A percentile compares a stretch with the other conserved stretches of the same genome.
Evolutionary conservation across 64 coral and sea anemone genomes (phyloP).

Genomic region (Cladopsammia gracilis): DNA sequence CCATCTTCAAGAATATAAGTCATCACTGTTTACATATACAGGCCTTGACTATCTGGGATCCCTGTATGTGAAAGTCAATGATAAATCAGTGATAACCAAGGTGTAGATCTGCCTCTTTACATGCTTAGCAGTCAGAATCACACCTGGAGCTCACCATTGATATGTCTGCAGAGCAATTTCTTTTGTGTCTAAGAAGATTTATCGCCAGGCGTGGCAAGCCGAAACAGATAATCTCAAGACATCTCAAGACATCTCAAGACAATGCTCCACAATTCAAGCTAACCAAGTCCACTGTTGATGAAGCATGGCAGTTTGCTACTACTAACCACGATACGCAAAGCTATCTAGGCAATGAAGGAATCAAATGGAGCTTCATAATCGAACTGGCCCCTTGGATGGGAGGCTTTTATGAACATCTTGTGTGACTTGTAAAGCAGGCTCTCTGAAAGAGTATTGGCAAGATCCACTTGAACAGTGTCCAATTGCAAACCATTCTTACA

Average conservation of each 20-base stretch:
- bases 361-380: conserved; percentile 51
- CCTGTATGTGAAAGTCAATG: conserved; percentile 28
- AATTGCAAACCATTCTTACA: conserved; percentile 44
- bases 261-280: conserved; percentile 61
- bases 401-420: conserved; percentile 43
- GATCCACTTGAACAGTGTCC: not conserved
- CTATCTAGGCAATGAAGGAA: conserved; percentile 36
- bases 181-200: conserved; percentile 72
- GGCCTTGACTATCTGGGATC: conserved; percentile 59
- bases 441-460: conserved; percentile 44
- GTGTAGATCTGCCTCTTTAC: conserved; percentile 72
- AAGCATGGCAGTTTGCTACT: conserved; percentile 42
- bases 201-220: conserved; percentile 41
- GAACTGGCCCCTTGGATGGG: conserved; percentile 42
- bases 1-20: conserved; percentile 56
- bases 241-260: too few relatives aligned
- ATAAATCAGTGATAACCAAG: conserved; percentile 12
- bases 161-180: conserved; percentile 53
- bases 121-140: conserved; percentile 49
- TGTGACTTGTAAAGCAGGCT: conserved; percentile 27
- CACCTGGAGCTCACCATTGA: conserved; percentile 48
- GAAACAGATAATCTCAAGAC: conserved; percentile 63
- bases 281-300: conserved; percentile 17
- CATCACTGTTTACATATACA: conserved; percentile 34
- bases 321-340: conserved; percentile 16